Evolutionary conservation across 2,113 vertebrate genomes (phyloP).

Genomic region (Proterorhinus semilunaris): DNA sequence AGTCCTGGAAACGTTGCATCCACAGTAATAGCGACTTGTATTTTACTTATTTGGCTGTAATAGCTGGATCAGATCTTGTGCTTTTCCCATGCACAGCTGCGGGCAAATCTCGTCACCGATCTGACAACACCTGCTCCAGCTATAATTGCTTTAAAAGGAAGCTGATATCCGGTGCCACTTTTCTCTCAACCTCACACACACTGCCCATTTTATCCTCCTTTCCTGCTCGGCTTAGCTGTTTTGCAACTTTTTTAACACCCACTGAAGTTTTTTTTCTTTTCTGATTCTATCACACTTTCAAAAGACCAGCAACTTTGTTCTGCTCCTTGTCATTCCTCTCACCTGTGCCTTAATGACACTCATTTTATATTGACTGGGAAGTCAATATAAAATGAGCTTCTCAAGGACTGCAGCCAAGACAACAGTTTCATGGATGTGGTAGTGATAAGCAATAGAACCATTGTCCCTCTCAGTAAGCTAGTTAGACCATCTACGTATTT

Average conservation of each 20-base stretch:
- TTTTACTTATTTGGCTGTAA: slow-evolving; percentile 34
- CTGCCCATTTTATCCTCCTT: neutral
- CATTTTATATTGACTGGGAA: slow-evolving; percentile 11
- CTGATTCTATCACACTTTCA: neutral
- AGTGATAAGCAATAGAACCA: slow-evolving; percentile 4
- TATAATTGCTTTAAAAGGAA: slow-evolving; percentile 53
- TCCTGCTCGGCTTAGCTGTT: neutral
- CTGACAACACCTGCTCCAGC: slow-evolving; percentile 44
- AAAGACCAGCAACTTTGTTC: slow-evolving; percentile 8
- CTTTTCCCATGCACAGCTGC: slow-evolving; percentile 18
- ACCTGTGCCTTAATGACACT: neutral
- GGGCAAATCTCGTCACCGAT: slow-evolving; percentile 36
- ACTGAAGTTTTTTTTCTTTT: neutral
- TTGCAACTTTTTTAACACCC: neutral
- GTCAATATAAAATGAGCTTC: no score
- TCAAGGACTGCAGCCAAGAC: neutral
- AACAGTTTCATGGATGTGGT: neutral
- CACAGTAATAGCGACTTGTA: slow-evolving; percentile 22
- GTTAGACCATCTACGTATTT: no score
- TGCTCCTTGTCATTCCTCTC: slow-evolving; percentile 1
- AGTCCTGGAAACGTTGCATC: no score
- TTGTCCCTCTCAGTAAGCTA: neutral
- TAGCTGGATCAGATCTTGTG: slow-evolving; percentile 40
- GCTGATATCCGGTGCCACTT: slow-evolving; percentile 8
- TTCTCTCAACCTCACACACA: slow-evolving; percentile 2